These are phyloP conservation scores for Perizoma flavofasciatum DNA, from an alignment of 2,888 invertebrate species.

Conservation along the genomic window DNA sequence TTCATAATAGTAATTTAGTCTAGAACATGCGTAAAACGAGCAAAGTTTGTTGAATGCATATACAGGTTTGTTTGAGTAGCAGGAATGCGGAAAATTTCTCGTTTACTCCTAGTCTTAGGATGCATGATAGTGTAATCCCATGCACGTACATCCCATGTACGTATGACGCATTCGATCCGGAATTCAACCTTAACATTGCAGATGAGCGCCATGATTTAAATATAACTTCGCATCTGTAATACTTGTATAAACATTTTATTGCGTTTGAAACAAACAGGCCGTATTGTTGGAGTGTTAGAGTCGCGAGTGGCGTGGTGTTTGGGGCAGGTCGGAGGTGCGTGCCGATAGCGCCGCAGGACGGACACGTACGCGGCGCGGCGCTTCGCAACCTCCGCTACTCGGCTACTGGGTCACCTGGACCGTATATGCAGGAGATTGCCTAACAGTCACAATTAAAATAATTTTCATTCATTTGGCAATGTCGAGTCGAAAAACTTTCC, in stretches of 20 bases:
- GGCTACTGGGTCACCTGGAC: constrained; percentile 56
- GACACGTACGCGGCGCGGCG: constrained; percentile 6
- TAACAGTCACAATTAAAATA: constrained; percentile 43
- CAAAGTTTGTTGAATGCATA: too few species aligned
- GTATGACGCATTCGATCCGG: constrained; percentile 70
- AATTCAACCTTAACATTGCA: constrained; percentile 82
- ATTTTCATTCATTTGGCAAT: constrained; percentile 44
- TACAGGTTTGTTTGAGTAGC: too few species aligned
- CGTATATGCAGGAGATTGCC: constrained; percentile 47
- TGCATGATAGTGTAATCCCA: constrained; percentile 43
- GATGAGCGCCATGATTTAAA: constrained; percentile 76
- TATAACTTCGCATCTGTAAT: constrained; percentile 68
- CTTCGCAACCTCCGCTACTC: constrained; percentile 46
- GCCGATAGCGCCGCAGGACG: constrained; percentile 22
- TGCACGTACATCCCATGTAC: constrained; percentile 47
- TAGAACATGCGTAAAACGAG: too few species aligned
- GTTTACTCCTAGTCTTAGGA: constrained; percentile 4
- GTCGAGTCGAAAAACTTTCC: constrained; percentile 44
- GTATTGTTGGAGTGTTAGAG: constrained; percentile 31
- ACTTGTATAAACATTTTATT: constrained; percentile 48
- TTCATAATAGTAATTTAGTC: too few species aligned
- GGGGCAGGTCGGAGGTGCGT: constrained; percentile 12
- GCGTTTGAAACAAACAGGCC: constrained; percentile 47
- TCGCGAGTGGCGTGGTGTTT: constrained; percentile 16
- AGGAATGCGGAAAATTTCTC: background rate